phyloP scores from a whole-genome alignment of 2,888 invertebrate species.

The Lordiphosa fenestrarum region DNA sequence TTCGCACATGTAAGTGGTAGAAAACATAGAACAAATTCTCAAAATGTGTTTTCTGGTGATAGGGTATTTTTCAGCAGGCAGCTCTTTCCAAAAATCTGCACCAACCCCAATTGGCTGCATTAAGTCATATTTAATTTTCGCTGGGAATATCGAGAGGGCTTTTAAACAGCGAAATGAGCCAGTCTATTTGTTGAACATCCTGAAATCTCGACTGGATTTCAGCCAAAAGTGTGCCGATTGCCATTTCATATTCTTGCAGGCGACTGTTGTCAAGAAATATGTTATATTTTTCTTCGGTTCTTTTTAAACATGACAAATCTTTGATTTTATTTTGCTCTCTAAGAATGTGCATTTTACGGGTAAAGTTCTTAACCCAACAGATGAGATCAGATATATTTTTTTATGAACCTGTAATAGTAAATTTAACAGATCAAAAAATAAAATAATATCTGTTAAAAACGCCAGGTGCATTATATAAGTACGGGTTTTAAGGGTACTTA shows the following conservation, averaged over 20 bases:
- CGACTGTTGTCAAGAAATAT: neutral
- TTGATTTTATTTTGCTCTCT: neutral
- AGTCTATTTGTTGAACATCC: neutral
- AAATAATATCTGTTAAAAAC: neutral
- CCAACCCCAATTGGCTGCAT: neutral
- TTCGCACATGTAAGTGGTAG: neutral
- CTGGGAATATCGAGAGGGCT: neutral
- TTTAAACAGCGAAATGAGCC: neutral
- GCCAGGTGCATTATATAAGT: neutral
- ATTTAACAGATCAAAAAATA: constrained; percentile 1
- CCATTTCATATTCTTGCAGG: neutral
- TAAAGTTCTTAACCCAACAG: neutral
- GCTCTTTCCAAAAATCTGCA: neutral
- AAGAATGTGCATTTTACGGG: neutral
- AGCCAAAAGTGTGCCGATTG: neutral
- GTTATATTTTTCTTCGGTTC: neutral
- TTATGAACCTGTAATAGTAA: neutral
- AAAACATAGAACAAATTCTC: neutral
- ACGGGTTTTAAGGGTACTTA: neutral
- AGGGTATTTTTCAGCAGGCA: neutral
- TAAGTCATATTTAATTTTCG: neutral
- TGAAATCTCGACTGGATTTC: neutral
- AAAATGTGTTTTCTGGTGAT: neutral
- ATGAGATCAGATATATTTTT: neutral
- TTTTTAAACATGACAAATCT: neutral